phyloP scores from a whole-genome alignment of 2,797 vertebrate genomes.

The Acrossocheilus wenchowensis region DNA sequence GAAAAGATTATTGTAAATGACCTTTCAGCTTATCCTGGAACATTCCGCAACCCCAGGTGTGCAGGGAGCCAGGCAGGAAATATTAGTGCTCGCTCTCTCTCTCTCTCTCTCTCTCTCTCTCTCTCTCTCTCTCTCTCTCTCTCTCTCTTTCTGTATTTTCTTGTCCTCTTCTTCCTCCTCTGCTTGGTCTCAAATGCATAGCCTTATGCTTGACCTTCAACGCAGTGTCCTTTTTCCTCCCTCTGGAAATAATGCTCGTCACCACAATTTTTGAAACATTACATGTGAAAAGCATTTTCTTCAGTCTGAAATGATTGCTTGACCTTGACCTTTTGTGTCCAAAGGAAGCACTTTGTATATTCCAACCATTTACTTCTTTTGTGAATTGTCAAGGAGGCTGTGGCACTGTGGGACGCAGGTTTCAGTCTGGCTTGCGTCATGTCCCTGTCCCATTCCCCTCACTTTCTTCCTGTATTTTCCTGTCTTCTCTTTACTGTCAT shows the following conservation, averaged over 20 bases:
- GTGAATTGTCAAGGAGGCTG: background rate
- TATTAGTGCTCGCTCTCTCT: conserved; percentile 12
- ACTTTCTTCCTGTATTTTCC: background rate
- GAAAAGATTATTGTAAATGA: conserved; percentile 43
- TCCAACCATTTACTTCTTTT: background rate
- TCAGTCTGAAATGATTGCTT: background rate
- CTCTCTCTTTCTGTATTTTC: background rate
- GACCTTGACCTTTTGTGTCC: background rate
- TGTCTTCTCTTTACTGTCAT: conserved; percentile 14
- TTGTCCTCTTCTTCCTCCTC: background rate
- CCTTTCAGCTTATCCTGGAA: conserved; percentile 38
- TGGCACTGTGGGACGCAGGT: conserved; percentile 1
- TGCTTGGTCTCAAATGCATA: background rate
- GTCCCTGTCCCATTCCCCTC: background rate
- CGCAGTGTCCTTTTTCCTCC: conserved; percentile 18
- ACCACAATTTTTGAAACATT: background rate
- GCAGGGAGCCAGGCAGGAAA: conserved; percentile 44
- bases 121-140: background rate
- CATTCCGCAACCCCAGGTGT: conserved; percentile 51
- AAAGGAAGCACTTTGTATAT: conserved; percentile 16
- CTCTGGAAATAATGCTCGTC: conserved; percentile 6
- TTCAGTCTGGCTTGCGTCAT: conserved; percentile 23
- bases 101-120: background rate
- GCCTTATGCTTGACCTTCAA: conserved; percentile 12
- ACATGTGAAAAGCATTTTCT: conserved; percentile 14